Percentiles rank a stretch among this genome's conserved stretches.
These are phyloP conservation scores for Andrena trimmerana DNA, from an alignment of 2,888 invertebrate species.

Conservation along the genomic window DNA sequence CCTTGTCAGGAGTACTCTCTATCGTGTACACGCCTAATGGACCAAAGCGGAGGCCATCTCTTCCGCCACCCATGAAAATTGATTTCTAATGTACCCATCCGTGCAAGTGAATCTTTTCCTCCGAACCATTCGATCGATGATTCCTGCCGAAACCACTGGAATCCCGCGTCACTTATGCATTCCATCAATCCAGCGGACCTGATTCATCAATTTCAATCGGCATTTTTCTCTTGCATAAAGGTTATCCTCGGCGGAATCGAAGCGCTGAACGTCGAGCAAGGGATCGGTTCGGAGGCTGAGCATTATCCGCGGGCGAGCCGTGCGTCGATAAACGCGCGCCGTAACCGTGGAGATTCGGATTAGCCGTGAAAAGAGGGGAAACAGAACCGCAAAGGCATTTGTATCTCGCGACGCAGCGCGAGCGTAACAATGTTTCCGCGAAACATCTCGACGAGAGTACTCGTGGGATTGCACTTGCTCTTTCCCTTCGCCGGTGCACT, in stretches of 20 bases:
- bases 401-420: constrained; percentile 28
- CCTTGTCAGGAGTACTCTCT: neutral
- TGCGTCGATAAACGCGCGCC: constrained; percentile 21
- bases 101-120: no score
- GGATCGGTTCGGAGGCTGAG: no score
- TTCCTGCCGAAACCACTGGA: no score
- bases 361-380: neutral
- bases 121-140: no score
- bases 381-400: constrained; percentile 13
- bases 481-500: constrained; percentile 29
- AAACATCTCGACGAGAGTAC: constrained; percentile 33
- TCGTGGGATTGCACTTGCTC: constrained; percentile 37
- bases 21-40: constrained; percentile 23
- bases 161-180: no score
- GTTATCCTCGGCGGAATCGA: no score
- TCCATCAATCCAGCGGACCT: no score
- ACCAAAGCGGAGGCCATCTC: constrained; percentile 18
- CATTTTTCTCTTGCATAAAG: no score
- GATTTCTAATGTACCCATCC: no score
- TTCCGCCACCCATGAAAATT: constrained; percentile 21
- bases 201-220: no score
- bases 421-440: constrained; percentile 33
- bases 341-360: constrained; percentile 3
- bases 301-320: neutral
- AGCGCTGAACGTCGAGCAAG: no score